These are phyloP conservation scores for Sclerurus mexicanus DNA, from an alignment of 2,113 vertebrate genomes.

Conservation along the genomic window DNA sequence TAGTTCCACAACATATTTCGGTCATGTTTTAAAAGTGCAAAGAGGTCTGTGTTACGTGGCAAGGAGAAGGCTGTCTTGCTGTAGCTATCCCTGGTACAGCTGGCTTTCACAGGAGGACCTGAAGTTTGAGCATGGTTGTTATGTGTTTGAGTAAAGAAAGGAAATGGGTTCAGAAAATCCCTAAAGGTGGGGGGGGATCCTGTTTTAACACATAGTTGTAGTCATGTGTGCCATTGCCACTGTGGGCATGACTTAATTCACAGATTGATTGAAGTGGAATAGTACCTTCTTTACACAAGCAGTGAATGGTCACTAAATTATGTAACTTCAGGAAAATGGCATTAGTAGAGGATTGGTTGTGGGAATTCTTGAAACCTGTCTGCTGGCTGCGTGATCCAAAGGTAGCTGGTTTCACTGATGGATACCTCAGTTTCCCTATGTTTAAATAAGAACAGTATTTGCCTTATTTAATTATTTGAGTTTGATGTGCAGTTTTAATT, in stretches of 20 bases:
- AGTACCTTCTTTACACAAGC: not conserved
- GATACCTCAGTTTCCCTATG: not conserved
- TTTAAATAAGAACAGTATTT: not conserved
- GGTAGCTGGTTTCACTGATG: not conserved
- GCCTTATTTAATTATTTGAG: not conserved
- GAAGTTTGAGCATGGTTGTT: not conserved
- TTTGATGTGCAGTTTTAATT: not conserved
- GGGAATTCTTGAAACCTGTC: not conserved
- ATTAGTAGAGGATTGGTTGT: not conserved
- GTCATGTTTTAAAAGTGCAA: not conserved
- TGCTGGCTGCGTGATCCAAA: not conserved
- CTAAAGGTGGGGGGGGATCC: not conserved
- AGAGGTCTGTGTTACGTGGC: not conserved
- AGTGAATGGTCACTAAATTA: not conserved
- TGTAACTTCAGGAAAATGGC: not conserved
- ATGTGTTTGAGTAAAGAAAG: not conserved
- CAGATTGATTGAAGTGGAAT: not conserved
- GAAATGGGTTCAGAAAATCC: not conserved
- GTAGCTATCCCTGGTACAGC: not conserved
- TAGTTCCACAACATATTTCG: not conserved
- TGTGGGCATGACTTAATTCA: slow-evolving; percentile 16
- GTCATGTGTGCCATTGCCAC: not conserved
- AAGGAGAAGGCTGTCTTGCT: not conserved
- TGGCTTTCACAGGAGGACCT: not conserved
- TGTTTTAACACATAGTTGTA: not conserved